Evolutionary conservation across 2,113 vertebrate genomes (phyloP).

Genomic region (Bubo scandiacus): DNA sequence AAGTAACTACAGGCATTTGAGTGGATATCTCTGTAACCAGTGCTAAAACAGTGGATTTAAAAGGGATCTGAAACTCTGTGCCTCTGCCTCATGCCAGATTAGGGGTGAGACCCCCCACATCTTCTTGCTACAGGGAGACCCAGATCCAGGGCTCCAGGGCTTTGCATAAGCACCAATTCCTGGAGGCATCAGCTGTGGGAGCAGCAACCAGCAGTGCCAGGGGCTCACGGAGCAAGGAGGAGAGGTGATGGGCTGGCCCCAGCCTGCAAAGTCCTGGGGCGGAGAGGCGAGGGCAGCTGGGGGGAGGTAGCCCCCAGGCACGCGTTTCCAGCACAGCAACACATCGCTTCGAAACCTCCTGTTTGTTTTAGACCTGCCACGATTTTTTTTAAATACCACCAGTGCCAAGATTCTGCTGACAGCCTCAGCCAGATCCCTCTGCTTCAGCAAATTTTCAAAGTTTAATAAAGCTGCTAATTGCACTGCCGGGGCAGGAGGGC

Average conservation of each 20-base stretch:
- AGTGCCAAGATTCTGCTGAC: background rate
- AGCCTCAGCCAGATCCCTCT: background rate
- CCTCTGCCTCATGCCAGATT: rapidly evolving
- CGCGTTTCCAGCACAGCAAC: background rate
- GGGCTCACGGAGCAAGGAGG: background rate
- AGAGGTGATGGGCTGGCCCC: background rate
- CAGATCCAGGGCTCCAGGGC: background rate
- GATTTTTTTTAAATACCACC: background rate
- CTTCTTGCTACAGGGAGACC: background rate
- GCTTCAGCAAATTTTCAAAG: background rate
- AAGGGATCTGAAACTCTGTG: background rate
- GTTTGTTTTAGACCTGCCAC: background rate
- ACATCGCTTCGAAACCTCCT: background rate
- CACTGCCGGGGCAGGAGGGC: background rate
- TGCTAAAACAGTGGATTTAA: background rate
- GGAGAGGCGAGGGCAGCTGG: background rate
- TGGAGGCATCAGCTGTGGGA: background rate
- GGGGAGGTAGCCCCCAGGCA: background rate
- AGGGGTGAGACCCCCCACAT: background rate
- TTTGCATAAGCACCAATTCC: background rate
- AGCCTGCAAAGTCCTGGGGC: background rate
- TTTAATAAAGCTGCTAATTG: conserved; percentile 4
- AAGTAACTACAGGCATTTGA: background rate
- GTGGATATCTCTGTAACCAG: rapidly evolving
- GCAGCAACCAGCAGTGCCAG: background rate